Percentiles rank a stretch among this genome's conserved stretches.
Conservation (phyloP, 1,140 invertebrate genomes). For the fruit fly (Drosophila melanogaster) region DNA sequence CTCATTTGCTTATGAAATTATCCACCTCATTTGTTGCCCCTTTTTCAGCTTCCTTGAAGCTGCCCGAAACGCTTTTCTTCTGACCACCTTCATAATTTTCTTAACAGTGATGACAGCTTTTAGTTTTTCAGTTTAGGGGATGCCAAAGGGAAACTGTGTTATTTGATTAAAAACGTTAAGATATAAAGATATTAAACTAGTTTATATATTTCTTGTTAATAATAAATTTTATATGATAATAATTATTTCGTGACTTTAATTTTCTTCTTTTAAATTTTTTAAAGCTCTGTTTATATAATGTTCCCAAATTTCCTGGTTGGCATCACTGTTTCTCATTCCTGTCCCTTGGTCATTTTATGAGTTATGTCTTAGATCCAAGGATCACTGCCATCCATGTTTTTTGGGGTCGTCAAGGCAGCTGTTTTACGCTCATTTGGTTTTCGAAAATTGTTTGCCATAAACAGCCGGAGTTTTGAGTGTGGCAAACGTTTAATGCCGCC, state of each 20-base stretch:
- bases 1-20: slow-evolving; percentile 82
- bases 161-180: too few relatives aligned
- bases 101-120: slow-evolving; percentile 7
- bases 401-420: slow-evolving; percentile 51
- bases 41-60: slow-evolving; percentile 71
- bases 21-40: slow-evolving; percentile 80
- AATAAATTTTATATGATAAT: too few relatives aligned
- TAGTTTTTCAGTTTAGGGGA: not conserved
- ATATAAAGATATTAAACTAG: too few relatives aligned
- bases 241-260: too few relatives aligned
- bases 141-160: too few relatives aligned
- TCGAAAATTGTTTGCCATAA: slow-evolving; percentile 69
- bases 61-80: slow-evolving; percentile 24
- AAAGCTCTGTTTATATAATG: not conserved
- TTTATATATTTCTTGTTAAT: too few relatives aligned
- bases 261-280: not conserved
- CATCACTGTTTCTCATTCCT: slow-evolving; percentile 11
- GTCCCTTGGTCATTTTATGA: slow-evolving; percentile 54
- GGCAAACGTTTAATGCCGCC: slow-evolving; percentile 73
- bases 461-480: slow-evolving; percentile 47
- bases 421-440: slow-evolving; percentile 74
- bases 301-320: not conserved
- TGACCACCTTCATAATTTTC: slow-evolving; percentile 7
- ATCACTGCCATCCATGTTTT: slow-evolving; percentile 18
- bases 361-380: slow-evolving; percentile 46